Evolutionary conservation across 2,113 vertebrate species (phyloP).

Genomic region (Nannospalax galili): DNA sequence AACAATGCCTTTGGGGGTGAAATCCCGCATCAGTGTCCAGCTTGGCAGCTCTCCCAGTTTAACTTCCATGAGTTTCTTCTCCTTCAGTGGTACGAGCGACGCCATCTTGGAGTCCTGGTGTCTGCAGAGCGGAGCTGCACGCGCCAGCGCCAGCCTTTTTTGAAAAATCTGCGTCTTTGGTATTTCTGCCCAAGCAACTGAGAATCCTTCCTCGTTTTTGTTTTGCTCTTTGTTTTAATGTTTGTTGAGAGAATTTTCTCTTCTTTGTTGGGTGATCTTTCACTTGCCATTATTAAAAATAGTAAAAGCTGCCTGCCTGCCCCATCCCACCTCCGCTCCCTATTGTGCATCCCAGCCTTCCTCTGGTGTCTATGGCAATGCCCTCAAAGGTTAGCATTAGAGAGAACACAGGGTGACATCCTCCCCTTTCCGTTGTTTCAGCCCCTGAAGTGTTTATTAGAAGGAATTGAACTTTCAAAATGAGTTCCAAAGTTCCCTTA

Average conservation of each 20-base stretch:
- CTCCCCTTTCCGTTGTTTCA: neutral
- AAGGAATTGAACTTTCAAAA: neutral
- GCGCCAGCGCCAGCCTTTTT: no score
- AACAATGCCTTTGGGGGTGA: no score
- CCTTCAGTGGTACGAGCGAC: no score
- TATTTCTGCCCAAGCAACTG: neutral
- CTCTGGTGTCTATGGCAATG: neutral
- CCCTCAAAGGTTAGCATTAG: neutral
- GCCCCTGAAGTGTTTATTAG: neutral
- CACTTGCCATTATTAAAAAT: neutral
- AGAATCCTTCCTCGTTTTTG: neutral
- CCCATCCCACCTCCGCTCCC: neutral
- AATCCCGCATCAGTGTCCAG: no score
- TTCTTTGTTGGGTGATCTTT: neutral
- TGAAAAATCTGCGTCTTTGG: neutral
- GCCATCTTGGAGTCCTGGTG: no score
- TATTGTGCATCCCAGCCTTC: neutral
- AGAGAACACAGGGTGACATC: neutral
- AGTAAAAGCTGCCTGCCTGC: neutral
- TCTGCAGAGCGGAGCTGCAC: no score
- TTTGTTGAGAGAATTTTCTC: neutral
- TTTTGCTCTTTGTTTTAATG: neutral
- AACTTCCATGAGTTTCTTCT: no score
- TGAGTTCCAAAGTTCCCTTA: neutral
- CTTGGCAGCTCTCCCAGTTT: no score